Conservation (phyloP, 2,797 vertebrate species). For the Parauchenoglanis punctatus region DNA sequence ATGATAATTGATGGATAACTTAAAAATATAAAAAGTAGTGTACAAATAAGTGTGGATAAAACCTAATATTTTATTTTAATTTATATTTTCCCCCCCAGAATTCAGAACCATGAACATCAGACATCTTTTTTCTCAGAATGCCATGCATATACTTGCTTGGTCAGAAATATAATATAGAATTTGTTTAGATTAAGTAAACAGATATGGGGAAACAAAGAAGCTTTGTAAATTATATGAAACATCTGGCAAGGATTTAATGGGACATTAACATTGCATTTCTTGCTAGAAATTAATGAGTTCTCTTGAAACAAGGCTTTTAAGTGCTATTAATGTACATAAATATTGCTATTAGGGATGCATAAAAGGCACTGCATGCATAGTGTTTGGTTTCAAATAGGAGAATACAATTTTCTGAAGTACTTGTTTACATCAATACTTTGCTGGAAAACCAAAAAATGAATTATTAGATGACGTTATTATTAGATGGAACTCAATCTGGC, state of each 20-base stretch:
- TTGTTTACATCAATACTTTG: neutral
- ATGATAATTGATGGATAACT: neutral
- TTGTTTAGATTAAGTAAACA: neutral
- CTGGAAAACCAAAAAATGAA: neutral
- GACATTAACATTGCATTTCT: neutral
- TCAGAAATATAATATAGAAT: neutral
- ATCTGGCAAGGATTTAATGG: neutral
- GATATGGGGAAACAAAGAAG: neutral
- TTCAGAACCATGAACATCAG: neutral
- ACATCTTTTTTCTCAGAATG: neutral
- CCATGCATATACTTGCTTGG: neutral
- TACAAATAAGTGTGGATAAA: neutral
- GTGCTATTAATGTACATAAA: neutral
- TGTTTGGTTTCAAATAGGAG: neutral
- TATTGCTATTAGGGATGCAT: neutral
- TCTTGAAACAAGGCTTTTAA: slow-evolving; percentile 3
- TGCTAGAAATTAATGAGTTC: neutral
- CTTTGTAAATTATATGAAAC: neutral
- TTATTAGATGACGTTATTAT: neutral
- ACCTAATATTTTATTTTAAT: neutral
- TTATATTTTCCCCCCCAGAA: neutral
- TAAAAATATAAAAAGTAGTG: neutral
- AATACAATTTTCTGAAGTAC: neutral
- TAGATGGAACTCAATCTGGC: neutral
- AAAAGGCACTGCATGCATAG: neutral